Evolutionary conservation across 2,888 invertebrate species (phyloP).

Genomic region (Malthinus flaveolus): DNA sequence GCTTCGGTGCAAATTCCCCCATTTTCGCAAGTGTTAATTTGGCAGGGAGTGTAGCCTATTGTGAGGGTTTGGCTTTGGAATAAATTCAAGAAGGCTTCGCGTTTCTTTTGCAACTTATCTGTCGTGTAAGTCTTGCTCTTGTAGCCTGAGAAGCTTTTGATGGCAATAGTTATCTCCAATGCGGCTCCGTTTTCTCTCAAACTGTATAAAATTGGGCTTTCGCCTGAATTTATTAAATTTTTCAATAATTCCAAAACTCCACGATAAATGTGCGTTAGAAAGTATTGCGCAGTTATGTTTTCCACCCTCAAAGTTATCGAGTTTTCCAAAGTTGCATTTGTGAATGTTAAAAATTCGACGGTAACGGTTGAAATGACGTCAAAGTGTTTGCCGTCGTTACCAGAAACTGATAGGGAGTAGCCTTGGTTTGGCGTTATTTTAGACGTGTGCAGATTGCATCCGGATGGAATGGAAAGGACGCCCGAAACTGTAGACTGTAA

Average conservation of each 20-base stretch:
- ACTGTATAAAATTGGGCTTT: constrained; percentile 72
- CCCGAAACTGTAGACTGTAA: constrained; percentile 65
- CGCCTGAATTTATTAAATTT: constrained; percentile 65
- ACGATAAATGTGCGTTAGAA: constrained; percentile 77
- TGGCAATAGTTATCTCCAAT: constrained; percentile 73
- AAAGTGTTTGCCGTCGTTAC: constrained; percentile 86
- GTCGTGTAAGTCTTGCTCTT: constrained; percentile 67
- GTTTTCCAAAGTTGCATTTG: constrained; percentile 80
- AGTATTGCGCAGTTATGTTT: constrained; percentile 73
- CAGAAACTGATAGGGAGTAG: constrained; percentile 78
- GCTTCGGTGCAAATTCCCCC: constrained; percentile 76
- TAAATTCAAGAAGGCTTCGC: constrained; percentile 64
- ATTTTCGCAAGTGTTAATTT: constrained; percentile 73
- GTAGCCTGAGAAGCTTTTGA: constrained; percentile 61
- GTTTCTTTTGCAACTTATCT: constrained; percentile 68
- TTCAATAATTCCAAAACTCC: constrained; percentile 73
- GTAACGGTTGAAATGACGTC: constrained; percentile 87
- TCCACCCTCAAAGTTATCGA: constrained; percentile 76
- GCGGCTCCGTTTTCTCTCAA: constrained; percentile 68
- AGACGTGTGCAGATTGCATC: constrained; percentile 79
- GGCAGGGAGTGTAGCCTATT: constrained; percentile 81
- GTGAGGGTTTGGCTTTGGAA: constrained; percentile 64
- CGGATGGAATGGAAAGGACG: constrained; percentile 70
- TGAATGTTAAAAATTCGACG: constrained; percentile 79
- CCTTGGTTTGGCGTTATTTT: constrained; percentile 72